Evolutionary conservation across 2,797 vertebrate genomes (phyloP).

Genomic region (Ptychobarbus kaznakovi): DNA sequence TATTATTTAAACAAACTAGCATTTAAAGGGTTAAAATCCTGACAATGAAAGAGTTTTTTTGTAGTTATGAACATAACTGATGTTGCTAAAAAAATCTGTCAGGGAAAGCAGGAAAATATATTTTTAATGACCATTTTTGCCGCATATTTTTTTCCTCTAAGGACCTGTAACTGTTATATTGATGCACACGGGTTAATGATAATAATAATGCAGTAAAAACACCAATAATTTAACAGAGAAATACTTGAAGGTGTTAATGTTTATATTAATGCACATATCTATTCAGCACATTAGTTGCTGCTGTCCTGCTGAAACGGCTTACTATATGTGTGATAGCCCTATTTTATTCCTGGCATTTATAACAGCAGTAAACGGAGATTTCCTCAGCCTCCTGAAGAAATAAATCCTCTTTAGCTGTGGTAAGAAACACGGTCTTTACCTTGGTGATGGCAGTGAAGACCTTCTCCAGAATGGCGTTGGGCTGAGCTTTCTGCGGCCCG

Average conservation of each 20-base stretch:
- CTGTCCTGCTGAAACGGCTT: not conserved
- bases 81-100: not conserved
- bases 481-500: conserved; percentile 94
- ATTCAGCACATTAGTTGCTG: not conserved
- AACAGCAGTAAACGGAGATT: not conserved
- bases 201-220: not conserved
- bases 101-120: too few relatives aligned
- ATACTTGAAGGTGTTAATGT: not conserved
- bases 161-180: not conserved
- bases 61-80: not conserved
- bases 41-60: not conserved
- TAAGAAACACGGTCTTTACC: conserved; percentile 73
- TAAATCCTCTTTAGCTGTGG: not conserved
- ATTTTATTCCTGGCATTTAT: not conserved
- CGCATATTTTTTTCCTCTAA: too few relatives aligned
- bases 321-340: not conserved
- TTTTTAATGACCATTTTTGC: too few relatives aligned
- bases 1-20: not conserved
- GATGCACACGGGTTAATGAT: not conserved
- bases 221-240: not conserved
- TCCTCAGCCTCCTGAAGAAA: not conserved
- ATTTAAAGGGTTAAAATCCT: not conserved
- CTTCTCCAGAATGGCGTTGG: conserved; percentile 97
- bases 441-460: conserved; percentile 99
- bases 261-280: not conserved